Percentiles rank a stretch among this genome's conserved stretches.
Conservation (phyloP, 2,888 invertebrate genomes). For the Tetrapedia diversipes region DNA sequence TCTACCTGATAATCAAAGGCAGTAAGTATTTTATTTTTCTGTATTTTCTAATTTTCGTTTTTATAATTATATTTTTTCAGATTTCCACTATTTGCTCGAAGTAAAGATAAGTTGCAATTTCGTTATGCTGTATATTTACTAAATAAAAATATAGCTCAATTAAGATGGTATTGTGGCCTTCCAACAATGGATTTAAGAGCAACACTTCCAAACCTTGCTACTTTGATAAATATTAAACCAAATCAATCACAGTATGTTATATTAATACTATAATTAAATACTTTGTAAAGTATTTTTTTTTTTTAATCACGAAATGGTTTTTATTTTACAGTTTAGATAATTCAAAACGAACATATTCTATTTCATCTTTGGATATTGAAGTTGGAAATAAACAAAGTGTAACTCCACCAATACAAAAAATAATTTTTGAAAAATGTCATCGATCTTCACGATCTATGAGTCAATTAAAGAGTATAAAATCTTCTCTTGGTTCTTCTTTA, state of each 20-base stretch:
- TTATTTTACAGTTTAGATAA: constrained; percentile 76
- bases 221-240: constrained; percentile 84
- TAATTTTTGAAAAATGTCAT: constrained; percentile 78
- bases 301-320: constrained; percentile 3
- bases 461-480: constrained; percentile 76
- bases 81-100: constrained; percentile 92
- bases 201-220: constrained; percentile 90
- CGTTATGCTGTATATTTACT: constrained; percentile 95
- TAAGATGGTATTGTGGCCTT: constrained; percentile 90
- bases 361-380: constrained; percentile 80
- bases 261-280: neutral
- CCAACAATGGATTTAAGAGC: constrained; percentile 90
- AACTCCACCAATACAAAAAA: constrained; percentile 78
- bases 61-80: constrained; percentile 87
- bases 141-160: constrained; percentile 97
- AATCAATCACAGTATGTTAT: constrained; percentile 73
- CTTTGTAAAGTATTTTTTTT: constrained; percentile 1
- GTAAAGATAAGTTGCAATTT: constrained; percentile 91
- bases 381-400: constrained; percentile 73
- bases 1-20: constrained; percentile 87
- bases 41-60: constrained; percentile 78
- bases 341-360: constrained; percentile 81
- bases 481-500: constrained; percentile 78
- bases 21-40: constrained; percentile 83
- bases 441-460: constrained; percentile 75